Evolutionary conservation across 2,113 vertebrate species (phyloP), one percentile per base, ranked within the genome.

Genomic region (Meleagris gallopavo): DNA sequence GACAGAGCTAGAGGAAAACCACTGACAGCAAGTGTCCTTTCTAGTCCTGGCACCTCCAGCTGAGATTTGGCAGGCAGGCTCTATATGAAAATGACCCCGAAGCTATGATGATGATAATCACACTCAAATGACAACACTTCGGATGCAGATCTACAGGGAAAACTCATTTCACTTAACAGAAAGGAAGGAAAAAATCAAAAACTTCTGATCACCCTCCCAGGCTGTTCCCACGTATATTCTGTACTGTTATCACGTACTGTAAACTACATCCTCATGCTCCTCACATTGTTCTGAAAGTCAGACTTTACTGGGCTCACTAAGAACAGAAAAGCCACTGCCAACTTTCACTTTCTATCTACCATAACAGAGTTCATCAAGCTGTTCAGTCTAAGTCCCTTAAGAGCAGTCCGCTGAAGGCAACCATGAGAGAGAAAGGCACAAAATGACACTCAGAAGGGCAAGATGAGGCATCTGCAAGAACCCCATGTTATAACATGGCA

Each of bases 261-360:
- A 81, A 95, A 88, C 83, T 57, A 81, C 36, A 13, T 83, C 69
- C 67, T 27, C 60, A 13, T 1, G 7, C 32, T 85, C 38, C 54
- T 77, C 60, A 41, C 55, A 9, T 54, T 62, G 20, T 27, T 85
- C 74, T 11, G 15, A 5, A 57, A 73, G 9, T 69, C 73, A 91
- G 72, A 69, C 71, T 86, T 81, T 32, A 67, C 34, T 18, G 43
- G 30, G 25, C 50, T 89, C 60, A 46, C 2, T 29, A 84, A 48
- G 66, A 94, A 74, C 40, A 14, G 11, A 86, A 88, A 88, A 72
- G 30, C 34, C 83, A 84, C 69, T 36, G 50, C 52, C 41, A 86
- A 72, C 57, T 94, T 96, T 82, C 83, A 78, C 88, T 95, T 91
- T 94, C 76, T 75, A 24, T 38, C 54, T 43, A 7, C 6, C 32